phyloP scores from a whole-genome alignment of 2,888 invertebrate species.

The Elgonia sp. region DNA sequence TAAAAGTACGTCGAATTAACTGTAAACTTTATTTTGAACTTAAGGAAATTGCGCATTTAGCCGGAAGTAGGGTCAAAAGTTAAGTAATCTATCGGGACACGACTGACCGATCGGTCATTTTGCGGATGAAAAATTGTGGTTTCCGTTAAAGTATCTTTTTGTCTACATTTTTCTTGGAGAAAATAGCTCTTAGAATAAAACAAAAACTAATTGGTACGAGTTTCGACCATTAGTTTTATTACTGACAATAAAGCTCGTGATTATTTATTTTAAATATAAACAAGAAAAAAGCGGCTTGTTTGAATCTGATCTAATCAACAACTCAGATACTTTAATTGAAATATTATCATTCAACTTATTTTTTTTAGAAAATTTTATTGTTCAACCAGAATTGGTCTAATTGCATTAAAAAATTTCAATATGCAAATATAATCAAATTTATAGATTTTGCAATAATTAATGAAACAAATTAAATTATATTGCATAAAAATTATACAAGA shows the following conservation, averaged over 20 bases:
- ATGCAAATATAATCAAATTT: too few relatives aligned
- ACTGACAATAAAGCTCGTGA: not conserved
- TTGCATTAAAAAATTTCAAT: too few relatives aligned
- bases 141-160: slow-evolving; percentile 36
- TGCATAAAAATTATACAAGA: too few relatives aligned
- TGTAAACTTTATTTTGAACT: slow-evolving; percentile 30
- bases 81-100: slow-evolving; percentile 58
- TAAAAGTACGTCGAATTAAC: not conserved
- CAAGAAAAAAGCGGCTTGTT: not conserved
- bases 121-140: slow-evolving; percentile 53
- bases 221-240: slow-evolving; percentile 28
- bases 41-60: slow-evolving; percentile 55
- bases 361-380: too few relatives aligned
- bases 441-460: too few relatives aligned
- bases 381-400: too few relatives aligned
- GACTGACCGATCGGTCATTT: slow-evolving; percentile 45
- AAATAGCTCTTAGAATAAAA: slow-evolving; percentile 4
- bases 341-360: too few relatives aligned
- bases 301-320: not conserved
- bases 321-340: too few relatives aligned
- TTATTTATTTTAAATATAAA: slow-evolving; percentile 8
- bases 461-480: too few relatives aligned
- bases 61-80: slow-evolving; percentile 65
- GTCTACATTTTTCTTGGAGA: not conserved
- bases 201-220: slow-evolving; percentile 2